phyloP scores from a whole-genome alignment of 2,797 vertebrate species.

The Typhlichthys subterraneus region DNA sequence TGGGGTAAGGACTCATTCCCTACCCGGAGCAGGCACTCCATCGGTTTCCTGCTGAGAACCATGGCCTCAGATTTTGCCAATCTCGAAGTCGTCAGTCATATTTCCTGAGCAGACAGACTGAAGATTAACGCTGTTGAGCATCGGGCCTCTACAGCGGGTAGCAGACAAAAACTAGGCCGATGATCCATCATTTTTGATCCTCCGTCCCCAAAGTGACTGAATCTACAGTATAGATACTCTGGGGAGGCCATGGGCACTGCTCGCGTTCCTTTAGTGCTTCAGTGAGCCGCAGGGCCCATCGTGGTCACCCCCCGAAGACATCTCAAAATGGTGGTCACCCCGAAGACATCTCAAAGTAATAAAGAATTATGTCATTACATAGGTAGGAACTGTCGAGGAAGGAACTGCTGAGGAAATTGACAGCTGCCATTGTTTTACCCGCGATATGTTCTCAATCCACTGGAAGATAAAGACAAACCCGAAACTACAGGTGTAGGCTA shows the following conservation, averaged over 20 bases:
- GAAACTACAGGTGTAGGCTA: no score
- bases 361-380: conserved; percentile 44
- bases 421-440: conserved; percentile 2
- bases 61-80: no score
- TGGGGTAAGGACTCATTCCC: no score
- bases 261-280: conserved; percentile 21
- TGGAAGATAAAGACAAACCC: no score
- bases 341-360: conserved; percentile 26
- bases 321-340: conserved; percentile 29
- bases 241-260: conserved; percentile 12
- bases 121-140: conserved; percentile 9
- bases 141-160: conserved; percentile 16
- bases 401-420: conserved; percentile 34
- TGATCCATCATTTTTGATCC: conserved; percentile 15
- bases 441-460: no score
- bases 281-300: conserved; percentile 20
- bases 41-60: no score
- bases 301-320: conserved; percentile 25
- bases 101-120: conserved; percentile 5
- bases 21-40: no score
- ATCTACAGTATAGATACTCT: neutral
- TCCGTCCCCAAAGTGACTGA: conserved; percentile 24
- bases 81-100: conserved; percentile 12
- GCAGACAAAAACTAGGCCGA: conserved; percentile 13
- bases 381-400: conserved; percentile 19